phyloP scores from a whole-genome alignment of 2,797 vertebrate genomes.

The Stomatorhinus walkeri region DNA sequence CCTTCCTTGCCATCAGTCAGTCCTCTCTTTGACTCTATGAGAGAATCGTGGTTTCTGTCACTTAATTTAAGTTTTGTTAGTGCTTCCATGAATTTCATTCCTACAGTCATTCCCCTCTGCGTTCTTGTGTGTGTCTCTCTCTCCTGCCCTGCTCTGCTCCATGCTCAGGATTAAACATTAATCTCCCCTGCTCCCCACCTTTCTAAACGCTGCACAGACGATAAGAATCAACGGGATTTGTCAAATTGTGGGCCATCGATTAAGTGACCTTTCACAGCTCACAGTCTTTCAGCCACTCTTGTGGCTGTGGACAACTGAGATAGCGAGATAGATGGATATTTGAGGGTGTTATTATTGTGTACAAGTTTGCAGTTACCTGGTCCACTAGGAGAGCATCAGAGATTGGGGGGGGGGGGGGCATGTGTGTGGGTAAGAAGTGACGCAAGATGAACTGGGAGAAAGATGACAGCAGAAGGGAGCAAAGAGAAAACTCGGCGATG shows the following conservation, averaged over 20 bases:
- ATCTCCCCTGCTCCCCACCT: constrained; percentile 59
- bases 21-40: background rate
- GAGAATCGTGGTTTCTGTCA: background rate
- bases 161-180: constrained; percentile 63
- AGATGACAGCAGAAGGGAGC: background rate
- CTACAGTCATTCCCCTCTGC: constrained; percentile 17
- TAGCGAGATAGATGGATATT: constrained; percentile 67
- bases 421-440: constrained; percentile 1
- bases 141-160: background rate
- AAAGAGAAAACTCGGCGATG: background rate
- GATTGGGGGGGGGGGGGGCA: constrained; percentile 18
- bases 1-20: background rate
- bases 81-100: background rate
- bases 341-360: constrained; percentile 65
- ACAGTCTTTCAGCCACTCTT: constrained; percentile 64
- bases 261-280: constrained; percentile 72
- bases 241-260: constrained; percentile 75
- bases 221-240: constrained; percentile 72
- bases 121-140: constrained; percentile 27
- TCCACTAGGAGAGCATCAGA: constrained; percentile 44
- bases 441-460: background rate
- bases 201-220: constrained; percentile 62
- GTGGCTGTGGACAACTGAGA: constrained; percentile 63
- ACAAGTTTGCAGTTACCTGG: constrained; percentile 66
- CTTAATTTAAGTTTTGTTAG: background rate